Evolutionary conservation across 2,113 vertebrate species (phyloP), one percentile per base, ranked within the genome.

Genomic region (Eurystomus gularis): DNA sequence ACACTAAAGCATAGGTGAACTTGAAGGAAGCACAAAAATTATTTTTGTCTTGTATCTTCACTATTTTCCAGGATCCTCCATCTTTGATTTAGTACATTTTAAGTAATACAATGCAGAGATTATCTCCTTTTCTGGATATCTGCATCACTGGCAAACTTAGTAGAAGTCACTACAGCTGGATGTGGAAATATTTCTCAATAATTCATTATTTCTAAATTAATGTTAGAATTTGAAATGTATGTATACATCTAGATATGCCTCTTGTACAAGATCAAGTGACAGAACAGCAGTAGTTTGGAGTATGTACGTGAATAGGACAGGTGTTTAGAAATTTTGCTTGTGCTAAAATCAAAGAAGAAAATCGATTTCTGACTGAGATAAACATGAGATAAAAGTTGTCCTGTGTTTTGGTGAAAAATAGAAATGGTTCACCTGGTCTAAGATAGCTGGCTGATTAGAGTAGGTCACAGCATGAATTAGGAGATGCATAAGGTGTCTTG

Each of bases 161-260:
- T 62, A 23, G n/a, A 80, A 76, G 28, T 49, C 42, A 26, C 23
- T 37, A 52, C 19, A 72, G 61, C 14, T 86, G 54, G 13, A 37
- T 52, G 31, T 35, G 44, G 48, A 90, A 86, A 68, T 81, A 37
- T n/a, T 0, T 52, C n/a, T n/a, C n/a, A n/a, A n/a, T n/a, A n/a
- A n/a, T n/a, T n/a, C n/a, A n/a, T n/a, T n/a, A n/a, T n/a, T n/a
- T n/a, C n/a, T n/a, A n/a, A n/a, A n/a, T n/a, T n/a, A n/a, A 8
- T 31, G 21, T 62, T 60, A 57, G 7, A 44, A 31, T 84, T 37
- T 79, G 52, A 79, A 84, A 84, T 52, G 26, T 28, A 29, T 68
- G 8, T 29, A 21, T 54, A 2, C 21, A 35, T 51, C 65, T 71
- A 24, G 23, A 14, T 20, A 18, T 0, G 0, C 1, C 2, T 31